phyloP scores from a whole-genome alignment of 53 echinoderm and acorn worm genomes.

The Antedon mediterranea region DNA sequence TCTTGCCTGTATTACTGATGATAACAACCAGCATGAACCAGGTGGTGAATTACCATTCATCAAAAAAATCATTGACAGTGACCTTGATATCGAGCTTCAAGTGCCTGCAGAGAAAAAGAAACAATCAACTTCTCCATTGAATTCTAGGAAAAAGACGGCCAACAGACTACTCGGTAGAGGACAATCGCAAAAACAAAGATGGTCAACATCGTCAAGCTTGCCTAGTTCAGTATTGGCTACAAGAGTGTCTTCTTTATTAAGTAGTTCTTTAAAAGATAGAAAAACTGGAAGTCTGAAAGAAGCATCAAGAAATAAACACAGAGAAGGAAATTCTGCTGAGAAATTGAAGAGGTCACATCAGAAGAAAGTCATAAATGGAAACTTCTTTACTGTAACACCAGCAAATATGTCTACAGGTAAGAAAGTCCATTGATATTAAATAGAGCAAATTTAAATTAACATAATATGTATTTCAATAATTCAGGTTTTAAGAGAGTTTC shows the following conservation, averaged over 20 bases:
- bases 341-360: neutral
- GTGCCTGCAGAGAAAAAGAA: neutral
- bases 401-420: neutral
- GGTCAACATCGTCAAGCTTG: neutral
- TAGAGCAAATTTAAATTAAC: too few species aligned
- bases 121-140: neutral
- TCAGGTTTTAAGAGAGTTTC: too few species aligned
- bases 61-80: neutral
- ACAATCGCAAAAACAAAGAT: neutral
- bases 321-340: neutral
- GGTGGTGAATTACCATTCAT: neutral
- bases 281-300: neutral
- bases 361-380: neutral
- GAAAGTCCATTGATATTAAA: neutral
- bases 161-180: neutral
- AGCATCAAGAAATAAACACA: neutral
- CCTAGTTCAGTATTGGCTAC: neutral
- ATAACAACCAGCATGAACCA: neutral
- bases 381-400: neutral
- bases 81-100: neutral
- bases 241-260: neutral
- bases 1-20: neutral
- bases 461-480: too few species aligned
- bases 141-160: neutral
- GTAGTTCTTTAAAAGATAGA: neutral